Evolutionary conservation across 2,113 vertebrate genomes (phyloP).

Genomic region (Podilymbus podiceps): DNA sequence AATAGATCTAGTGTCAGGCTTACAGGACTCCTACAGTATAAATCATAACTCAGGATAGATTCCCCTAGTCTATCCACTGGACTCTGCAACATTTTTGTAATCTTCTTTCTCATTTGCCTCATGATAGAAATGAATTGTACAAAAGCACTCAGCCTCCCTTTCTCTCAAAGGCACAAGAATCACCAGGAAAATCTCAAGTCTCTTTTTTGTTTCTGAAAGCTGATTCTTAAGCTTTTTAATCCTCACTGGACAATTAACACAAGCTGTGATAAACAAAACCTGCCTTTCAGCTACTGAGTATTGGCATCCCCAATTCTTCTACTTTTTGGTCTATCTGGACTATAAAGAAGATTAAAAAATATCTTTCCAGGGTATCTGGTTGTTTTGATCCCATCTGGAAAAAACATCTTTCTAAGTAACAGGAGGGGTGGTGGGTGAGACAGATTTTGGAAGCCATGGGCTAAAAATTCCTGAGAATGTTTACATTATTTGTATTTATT

Average conservation of each 20-base stretch:
- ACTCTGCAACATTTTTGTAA: neutral
- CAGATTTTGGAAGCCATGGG: neutral
- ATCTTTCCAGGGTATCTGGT: neutral
- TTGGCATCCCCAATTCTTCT: neutral
- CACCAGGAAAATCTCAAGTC: neutral
- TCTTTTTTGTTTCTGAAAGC: neutral
- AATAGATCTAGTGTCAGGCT: neutral
- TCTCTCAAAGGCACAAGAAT: neutral
- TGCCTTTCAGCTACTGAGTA: neutral
- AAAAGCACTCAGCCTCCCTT: neutral
- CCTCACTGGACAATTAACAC: neutral
- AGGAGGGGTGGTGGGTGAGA: accelerated
- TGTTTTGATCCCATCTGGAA: neutral
- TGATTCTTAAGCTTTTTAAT: neutral
- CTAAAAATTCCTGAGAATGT: neutral
- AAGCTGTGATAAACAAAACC: neutral
- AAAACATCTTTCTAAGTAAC: neutral
- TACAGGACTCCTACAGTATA: neutral
- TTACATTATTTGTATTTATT: neutral
- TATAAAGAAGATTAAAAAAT: neutral
- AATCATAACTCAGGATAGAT: neutral
- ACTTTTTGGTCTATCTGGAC: neutral
- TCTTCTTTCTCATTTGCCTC: neutral
- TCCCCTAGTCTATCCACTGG: neutral
- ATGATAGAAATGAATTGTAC: neutral